Evolutionary conservation across 2,888 invertebrate species (phyloP).

Genomic region (Eristalis pertinax): DNA sequence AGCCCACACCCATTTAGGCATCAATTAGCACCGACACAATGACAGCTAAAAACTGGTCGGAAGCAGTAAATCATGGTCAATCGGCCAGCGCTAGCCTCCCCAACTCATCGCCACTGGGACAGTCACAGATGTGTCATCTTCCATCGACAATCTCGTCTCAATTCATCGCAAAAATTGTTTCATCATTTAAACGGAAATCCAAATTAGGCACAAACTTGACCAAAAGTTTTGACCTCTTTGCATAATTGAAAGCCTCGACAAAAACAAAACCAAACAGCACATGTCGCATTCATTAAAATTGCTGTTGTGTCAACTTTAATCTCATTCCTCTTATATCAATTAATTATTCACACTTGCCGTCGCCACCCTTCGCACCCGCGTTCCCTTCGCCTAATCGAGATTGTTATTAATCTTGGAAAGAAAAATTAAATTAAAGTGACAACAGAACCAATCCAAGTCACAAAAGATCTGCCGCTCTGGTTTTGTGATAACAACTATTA

Average conservation of each 20-base stretch:
- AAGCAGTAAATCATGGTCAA: conserved; percentile 29
- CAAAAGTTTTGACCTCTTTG: conserved; percentile 50
- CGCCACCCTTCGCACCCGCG: neutral
- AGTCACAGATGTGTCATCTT: conserved; percentile 26
- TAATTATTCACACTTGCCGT: conserved; percentile 53
- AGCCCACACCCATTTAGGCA: conserved; percentile 26
- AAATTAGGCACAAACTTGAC: conserved; percentile 40
- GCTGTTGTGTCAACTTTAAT: conserved; percentile 60
- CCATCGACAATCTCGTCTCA: neutral
- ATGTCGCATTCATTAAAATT: conserved; percentile 51
- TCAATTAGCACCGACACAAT: conserved; percentile 24
- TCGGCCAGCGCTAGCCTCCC: neutral
- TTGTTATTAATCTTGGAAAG: conserved; percentile 38
- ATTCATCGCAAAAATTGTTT: conserved; percentile 11
- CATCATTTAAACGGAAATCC: conserved; percentile 31
- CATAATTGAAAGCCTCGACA: conserved; percentile 41
- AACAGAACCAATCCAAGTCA: conserved; percentile 22
- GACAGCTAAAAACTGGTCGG: conserved; percentile 22
- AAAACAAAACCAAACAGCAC: conserved; percentile 41
- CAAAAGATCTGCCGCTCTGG: conserved; percentile 55
- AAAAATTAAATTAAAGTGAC: conserved; percentile 43
- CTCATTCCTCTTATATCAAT: conserved; percentile 52
- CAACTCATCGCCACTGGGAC: neutral
- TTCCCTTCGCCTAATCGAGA: neutral
- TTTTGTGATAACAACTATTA: conserved; percentile 57